Evolutionary conservation across 2,113 vertebrate species (phyloP).

Genomic region (Polyodon spathula): DNA sequence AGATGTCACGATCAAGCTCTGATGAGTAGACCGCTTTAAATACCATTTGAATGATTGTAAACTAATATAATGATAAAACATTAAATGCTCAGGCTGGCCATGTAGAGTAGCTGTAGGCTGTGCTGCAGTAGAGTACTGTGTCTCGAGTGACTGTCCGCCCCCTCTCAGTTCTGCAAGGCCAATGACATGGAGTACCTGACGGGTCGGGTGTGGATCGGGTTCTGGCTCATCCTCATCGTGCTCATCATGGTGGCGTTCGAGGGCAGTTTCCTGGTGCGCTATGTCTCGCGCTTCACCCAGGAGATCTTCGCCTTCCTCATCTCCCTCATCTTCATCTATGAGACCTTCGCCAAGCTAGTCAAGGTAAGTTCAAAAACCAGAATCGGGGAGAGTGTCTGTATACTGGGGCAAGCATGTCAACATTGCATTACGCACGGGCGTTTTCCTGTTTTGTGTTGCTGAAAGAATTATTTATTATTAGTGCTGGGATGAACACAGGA

Average conservation of each 20-base stretch:
- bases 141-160: constrained; percentile 6
- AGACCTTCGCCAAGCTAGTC: constrained; percentile 81
- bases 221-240: constrained; percentile 86
- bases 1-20: too few relatives aligned
- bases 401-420: background rate
- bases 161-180: constrained; percentile 72
- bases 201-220: constrained; percentile 90
- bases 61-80: too few relatives aligned
- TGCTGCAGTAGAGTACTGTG: too few relatives aligned
- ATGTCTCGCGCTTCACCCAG: constrained; percentile 89
- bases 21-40: too few relatives aligned
- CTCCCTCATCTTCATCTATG: constrained; percentile 93
- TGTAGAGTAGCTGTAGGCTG: too few relatives aligned
- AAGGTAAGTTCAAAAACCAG: constrained; percentile 52
- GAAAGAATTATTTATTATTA: too few relatives aligned
- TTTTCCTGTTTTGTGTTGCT: too few relatives aligned
- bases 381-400: background rate
- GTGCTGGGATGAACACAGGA: too few relatives aligned
- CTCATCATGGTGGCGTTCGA: constrained; percentile 84
- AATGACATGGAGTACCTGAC: constrained; percentile 84
- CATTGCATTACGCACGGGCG: background rate
- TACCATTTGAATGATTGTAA: too few relatives aligned
- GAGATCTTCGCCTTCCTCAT: constrained; percentile 94
- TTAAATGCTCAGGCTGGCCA: too few relatives aligned
- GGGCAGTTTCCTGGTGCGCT: constrained; percentile 93